Evolutionary conservation across 2,113 vertebrate genomes (phyloP).

Genomic region (Rhea americana): DNA sequence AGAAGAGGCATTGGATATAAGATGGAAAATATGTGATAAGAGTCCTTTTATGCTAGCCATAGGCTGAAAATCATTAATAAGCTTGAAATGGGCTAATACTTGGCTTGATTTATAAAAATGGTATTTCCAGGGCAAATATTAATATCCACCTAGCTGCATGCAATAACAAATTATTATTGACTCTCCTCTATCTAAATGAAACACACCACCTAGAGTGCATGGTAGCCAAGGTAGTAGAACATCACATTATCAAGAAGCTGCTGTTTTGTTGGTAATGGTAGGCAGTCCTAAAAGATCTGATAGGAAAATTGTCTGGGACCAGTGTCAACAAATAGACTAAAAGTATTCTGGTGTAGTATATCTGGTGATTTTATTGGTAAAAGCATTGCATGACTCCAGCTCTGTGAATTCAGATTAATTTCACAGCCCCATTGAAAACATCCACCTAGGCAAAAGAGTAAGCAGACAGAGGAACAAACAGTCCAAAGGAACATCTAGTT

Average conservation of each 20-base stretch:
- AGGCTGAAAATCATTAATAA: neutral
- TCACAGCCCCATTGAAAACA: neutral
- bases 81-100: neutral
- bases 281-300: neutral
- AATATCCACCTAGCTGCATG: neutral
- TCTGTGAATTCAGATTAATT: neutral
- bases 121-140: neutral
- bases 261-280: neutral
- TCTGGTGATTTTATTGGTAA: neutral
- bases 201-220: neutral
- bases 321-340: neutral
- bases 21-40: neutral
- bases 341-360: neutral
- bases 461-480: neutral
- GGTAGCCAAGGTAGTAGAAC: neutral
- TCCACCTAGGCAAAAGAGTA: neutral
- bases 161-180: accelerated
- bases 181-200: neutral
- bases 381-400: neutral
- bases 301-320: neutral
- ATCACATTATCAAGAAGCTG: neutral
- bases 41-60: neutral
- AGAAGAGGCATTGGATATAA: accelerated
- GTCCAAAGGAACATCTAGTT: neutral
- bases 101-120: neutral